Base-by-base conservation (phyloP, 2,888 invertebrate species). In the Phyllotreta cruciferae region DNA sequence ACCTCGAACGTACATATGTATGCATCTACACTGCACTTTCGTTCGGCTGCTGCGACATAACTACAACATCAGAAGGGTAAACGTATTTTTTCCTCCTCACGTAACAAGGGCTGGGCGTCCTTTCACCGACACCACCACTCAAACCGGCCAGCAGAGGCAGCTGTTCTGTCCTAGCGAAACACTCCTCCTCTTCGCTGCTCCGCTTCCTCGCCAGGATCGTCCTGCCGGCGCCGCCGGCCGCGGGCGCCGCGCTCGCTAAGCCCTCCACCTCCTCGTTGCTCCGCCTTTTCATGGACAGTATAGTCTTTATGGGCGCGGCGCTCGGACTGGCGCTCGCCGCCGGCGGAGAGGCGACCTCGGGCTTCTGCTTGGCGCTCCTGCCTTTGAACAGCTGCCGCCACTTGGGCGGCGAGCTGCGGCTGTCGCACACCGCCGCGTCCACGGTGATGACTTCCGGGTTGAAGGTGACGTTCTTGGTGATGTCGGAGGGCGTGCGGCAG, bases 21-120 rank as follows among this genome's bases (percentile, higher is more conserved):
- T 4, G 24, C 24, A 13, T 38, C 63, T 81, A 85, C 64, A 85
- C 85, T 75, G 84, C 84, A 77, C 85, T 86, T 73, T 86, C 86
- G 36, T 83, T 83, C 56, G 82, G 82, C 11, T 70, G 70, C 13
- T 67, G 67, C 50, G 66, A 64, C 68, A 84, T 70, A 47, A 78
- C 74, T 11, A 75, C 81, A 63, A 78, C 70, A 62, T 83, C 83
- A 62, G 85, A 82, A 57, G 88, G 88, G 79, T 87, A 88, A 49
- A 88, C 85, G 74, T 85, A 85, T 73, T 87, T 87, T 74, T 87
- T 87, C 66, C 87, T 82, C 66, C 86, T 83, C 1, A 87, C 85
- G 73, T 84, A 85, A 75, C 84, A 84, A 47, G 87, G 86, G 44
- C 86, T 80, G 9, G 73, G 68, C 58, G 76, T 78, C 66, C 77